Evolutionary conservation across 2,888 invertebrate genomes (phyloP), one percentile per base, ranked within the genome.

Genomic region (Orchesella flavescens): DNA sequence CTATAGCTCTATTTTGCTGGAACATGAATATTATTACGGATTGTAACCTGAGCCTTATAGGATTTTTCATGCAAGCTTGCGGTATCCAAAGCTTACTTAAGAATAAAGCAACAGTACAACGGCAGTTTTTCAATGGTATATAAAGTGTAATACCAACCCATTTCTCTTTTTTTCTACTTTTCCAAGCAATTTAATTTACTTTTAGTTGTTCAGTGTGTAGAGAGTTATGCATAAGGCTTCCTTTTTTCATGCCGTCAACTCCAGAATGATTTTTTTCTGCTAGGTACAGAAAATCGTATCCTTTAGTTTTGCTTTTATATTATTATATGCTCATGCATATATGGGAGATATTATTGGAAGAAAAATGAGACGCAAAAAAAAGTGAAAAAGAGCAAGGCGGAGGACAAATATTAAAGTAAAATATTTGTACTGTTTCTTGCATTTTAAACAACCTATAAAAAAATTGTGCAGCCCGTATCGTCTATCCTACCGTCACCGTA

Each of bases 171-270:
- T 24, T 19, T 19, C 57, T 19, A 57, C 57, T 61, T 61, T 61
- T 61, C 61, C 61, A 24, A 61, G 24, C 61, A 61, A 61, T 61
- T 61, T 61, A 61, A 61, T 61, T 61, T 19, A 61, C 19, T 24
- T 61, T 23, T 61, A 34, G 34, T 34, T 49, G n/a, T 3, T n/a
- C 49, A 10, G 49, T 49, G 3, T 49, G 10, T 49, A 49, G n/a
- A n/a, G n/a, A 15, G 49, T 10, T 49, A 49, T 15, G 10, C 12
- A 10, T 49, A 49, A 3, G 49, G n/a, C 5, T 15, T 15, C 10
- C 49, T 15, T 10, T 34, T 49, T 15, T 49, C 49, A 49, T 49
- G 12, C 49, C 49, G 1, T 49, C 49, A 34, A 34, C 34, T 34
- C 34, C 34, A 34, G 34, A 34, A 34, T 34, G 34, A 34, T 34